These are phyloP conservation scores for Drosophila arizonae DNA, from an alignment of 1,140 invertebrate genomes.

Conservation along the genomic window DNA sequence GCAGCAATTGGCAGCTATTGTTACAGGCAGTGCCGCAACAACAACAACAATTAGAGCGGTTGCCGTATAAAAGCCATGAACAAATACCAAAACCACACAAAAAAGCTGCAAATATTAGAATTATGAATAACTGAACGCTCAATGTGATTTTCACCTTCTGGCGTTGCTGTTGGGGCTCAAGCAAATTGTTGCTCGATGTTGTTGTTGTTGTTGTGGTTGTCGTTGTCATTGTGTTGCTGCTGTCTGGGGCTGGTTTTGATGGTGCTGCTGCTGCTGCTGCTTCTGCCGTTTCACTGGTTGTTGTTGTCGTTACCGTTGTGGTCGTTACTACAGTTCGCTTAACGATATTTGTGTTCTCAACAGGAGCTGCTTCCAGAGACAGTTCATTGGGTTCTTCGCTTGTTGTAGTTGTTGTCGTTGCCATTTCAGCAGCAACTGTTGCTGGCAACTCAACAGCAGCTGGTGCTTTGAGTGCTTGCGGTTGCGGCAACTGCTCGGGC, in stretches of 20 bases:
- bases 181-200: constrained; percentile 53
- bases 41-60: constrained; percentile 56
- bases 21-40: constrained; percentile 55
- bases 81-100: constrained; percentile 83
- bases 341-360: constrained; percentile 27
- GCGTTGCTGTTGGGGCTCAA: constrained; percentile 63
- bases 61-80: constrained; percentile 80
- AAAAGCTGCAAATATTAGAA: constrained; percentile 82
- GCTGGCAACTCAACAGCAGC: constrained; percentile 28
- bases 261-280: constrained; percentile 5
- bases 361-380: constrained; percentile 2
- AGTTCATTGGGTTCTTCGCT: constrained; percentile 24
- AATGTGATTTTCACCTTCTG: constrained; percentile 83
- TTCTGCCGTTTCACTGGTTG: constrained; percentile 42
- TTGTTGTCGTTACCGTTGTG: constrained; percentile 62
- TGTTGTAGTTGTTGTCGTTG: constrained; percentile 26
- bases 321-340: constrained; percentile 51
- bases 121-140: constrained; percentile 81
- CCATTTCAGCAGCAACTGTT: constrained; percentile 34
- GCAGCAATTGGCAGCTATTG: constrained; percentile 22
- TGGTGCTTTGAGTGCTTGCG: constrained; percentile 6
- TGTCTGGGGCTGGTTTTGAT: constrained; percentile 40
- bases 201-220: constrained; percentile 57
- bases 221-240: constrained; percentile 61
- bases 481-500: constrained; percentile 16